phyloP scores from a whole-genome alignment of 2,888 invertebrate species.

The Tetranychus truncatus region DNA sequence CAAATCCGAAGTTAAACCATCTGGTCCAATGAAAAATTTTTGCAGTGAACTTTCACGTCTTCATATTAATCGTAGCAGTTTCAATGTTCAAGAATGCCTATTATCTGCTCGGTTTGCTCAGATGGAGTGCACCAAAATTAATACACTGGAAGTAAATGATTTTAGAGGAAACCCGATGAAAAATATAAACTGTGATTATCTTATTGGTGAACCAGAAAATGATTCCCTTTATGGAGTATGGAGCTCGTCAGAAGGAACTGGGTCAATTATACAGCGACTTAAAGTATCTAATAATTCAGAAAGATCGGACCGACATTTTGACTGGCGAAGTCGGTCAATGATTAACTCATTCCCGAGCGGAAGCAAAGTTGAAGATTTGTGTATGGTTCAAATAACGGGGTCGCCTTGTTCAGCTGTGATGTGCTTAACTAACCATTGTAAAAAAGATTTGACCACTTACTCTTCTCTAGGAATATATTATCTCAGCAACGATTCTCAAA shows the following conservation, averaged over 20 bases:
- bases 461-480: conserved; percentile 3
- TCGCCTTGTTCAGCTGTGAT: neutral
- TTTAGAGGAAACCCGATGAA: conserved; percentile 8
- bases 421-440: conserved; percentile 13
- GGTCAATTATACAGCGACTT: neutral
- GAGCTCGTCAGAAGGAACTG: neutral
- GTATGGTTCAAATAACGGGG: neutral
- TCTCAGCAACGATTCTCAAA: neutral
- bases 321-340: neutral
- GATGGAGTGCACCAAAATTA: neutral
- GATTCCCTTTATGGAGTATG: conserved; percentile 7
- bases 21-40: neutral
- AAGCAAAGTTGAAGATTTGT: conserved; percentile 6
- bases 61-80: neutral
- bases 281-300: neutral
- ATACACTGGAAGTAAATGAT: neutral
- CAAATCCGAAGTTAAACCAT: neutral
- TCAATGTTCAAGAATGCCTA: conserved; percentile 5
- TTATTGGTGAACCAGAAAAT: conserved; percentile 11
- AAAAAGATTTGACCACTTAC: neutral
- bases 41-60: neutral
- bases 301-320: neutral
- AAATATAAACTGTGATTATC: conserved; percentile 9
- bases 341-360: conserved; percentile 6
- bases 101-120: neutral